These are phyloP conservation scores for Yoshiicerus persimilis DNA, from an alignment of 1,140 invertebrate genomes.

Conservation along the genomic window DNA sequence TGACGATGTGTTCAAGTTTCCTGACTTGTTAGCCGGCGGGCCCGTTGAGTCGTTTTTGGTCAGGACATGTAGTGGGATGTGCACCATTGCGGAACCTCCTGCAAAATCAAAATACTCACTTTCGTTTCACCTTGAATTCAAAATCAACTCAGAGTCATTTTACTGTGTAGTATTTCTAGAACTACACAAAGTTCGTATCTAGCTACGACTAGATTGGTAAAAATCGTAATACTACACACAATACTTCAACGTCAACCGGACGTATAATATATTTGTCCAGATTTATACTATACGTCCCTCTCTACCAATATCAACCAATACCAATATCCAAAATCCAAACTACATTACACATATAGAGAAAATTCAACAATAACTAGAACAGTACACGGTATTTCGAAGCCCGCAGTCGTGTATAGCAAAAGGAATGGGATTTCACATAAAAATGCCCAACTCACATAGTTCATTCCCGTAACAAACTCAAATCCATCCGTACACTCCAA, in stretches of 20 bases:
- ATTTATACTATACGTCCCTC: not conserved
- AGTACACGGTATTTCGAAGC: not conserved
- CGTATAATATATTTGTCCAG: not conserved
- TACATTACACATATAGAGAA: not conserved
- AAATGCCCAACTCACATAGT: not conserved
- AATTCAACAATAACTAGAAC: not conserved
- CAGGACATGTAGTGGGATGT: slow-evolving; percentile 38
- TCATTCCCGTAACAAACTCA: not conserved
- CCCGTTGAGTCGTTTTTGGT: slow-evolving; percentile 21
- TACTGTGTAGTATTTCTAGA: not conserved
- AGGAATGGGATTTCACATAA: not conserved
- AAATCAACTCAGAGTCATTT: not conserved
- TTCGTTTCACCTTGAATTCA: not conserved
- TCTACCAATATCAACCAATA: too few species aligned
- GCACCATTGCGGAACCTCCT: slow-evolving; percentile 36
- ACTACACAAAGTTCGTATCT: not conserved
- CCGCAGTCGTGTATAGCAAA: not conserved
- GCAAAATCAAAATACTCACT: not conserved
- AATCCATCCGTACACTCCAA: not conserved
- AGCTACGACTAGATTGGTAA: not conserved
- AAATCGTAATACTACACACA: not conserved
- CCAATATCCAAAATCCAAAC: too few species aligned
- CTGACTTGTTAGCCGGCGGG: slow-evolving; percentile 15
- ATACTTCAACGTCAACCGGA: too few species aligned
- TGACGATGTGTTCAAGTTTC: not conserved